Evolutionary conservation across 2,113 vertebrate species (phyloP).

Genomic region (Platichthys stellatus): DNA sequence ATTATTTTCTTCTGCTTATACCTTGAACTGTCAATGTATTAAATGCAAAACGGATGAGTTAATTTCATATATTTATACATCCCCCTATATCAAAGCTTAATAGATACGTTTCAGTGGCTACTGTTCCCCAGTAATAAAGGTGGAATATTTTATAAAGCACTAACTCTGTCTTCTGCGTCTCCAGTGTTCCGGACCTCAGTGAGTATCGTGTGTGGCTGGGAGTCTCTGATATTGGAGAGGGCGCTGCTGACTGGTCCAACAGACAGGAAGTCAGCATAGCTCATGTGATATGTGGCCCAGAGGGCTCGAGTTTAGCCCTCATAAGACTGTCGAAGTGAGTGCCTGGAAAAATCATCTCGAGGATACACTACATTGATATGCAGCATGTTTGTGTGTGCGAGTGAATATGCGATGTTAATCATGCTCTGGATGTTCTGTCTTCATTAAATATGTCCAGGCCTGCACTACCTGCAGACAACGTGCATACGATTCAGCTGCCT

Average conservation of each 20-base stretch:
- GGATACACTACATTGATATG: conserved; percentile 16
- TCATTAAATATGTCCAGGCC: conserved; percentile 79
- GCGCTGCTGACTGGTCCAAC: conserved; percentile 80
- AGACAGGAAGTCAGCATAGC: conserved; percentile 91
- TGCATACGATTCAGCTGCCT: conserved; percentile 90
- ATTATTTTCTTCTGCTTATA: background rate
- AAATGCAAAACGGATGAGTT: background rate
- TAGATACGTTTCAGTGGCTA: background rate
- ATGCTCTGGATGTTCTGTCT: conserved; percentile 29
- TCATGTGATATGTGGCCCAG: conserved; percentile 92
- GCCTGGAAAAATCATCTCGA: conserved; percentile 8
- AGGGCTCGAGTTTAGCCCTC: conserved; percentile 92
- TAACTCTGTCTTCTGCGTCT: conserved; percentile 19
- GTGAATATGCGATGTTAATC: conserved; percentile 9
- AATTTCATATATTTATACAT: background rate
- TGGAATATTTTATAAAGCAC: conserved; percentile 1
- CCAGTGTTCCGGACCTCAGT: conserved; percentile 90
- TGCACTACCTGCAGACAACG: conserved; percentile 86
- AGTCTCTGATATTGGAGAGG: conserved; percentile 88
- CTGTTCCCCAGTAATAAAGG: conserved; percentile 11
- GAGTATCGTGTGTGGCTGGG: conserved; percentile 95
- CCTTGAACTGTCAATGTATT: background rate
- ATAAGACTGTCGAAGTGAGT: conserved; percentile 91
- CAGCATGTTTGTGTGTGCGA: background rate
- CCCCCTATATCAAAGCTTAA: background rate